These are phyloP conservation scores for Alethe castanea DNA, from an alignment of 2,113 vertebrate species.

Conservation along the genomic window DNA sequence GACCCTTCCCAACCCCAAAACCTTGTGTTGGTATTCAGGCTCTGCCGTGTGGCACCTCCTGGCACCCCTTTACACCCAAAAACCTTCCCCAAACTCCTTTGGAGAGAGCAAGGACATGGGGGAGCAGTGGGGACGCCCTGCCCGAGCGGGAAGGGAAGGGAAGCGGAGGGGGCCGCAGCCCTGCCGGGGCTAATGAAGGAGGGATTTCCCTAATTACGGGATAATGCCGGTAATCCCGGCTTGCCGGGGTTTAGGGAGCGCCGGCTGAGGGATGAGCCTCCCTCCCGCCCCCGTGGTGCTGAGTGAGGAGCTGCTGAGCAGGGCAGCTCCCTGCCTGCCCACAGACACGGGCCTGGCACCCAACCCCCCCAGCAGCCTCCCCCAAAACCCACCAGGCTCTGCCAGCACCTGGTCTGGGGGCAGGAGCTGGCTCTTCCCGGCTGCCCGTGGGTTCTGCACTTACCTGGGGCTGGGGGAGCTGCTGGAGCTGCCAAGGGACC, in stretches of 20 bases:
- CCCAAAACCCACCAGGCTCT: fast-evolving
- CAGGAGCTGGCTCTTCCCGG: neutral
- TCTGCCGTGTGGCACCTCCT: neutral
- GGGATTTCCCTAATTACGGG: neutral
- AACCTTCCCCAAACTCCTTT: neutral
- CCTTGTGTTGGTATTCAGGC: neutral
- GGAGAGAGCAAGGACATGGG: fast-evolving
- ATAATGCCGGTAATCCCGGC: neutral
- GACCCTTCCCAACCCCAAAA: neutral
- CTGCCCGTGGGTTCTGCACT: neutral
- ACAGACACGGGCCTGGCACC: neutral
- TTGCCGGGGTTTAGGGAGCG: neutral
- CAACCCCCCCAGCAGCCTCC: neutral
- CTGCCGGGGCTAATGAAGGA: neutral
- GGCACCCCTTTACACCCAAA: fast-evolving
- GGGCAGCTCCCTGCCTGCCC: neutral
- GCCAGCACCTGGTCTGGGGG: fast-evolving
- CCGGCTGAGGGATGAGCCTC: neutral
- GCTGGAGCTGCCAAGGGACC: neutral
- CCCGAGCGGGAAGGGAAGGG: neutral
- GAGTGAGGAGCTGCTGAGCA: neutral
- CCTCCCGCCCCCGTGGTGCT: neutral
- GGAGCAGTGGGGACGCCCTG: neutral
- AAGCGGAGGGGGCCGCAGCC: neutral
- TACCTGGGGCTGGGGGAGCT: neutral